Evolutionary conservation across 2,797 vertebrate genomes (phyloP), one percentile per base, ranked within the genome.

Genomic region (Rousettus madagascariensis): DNA sequence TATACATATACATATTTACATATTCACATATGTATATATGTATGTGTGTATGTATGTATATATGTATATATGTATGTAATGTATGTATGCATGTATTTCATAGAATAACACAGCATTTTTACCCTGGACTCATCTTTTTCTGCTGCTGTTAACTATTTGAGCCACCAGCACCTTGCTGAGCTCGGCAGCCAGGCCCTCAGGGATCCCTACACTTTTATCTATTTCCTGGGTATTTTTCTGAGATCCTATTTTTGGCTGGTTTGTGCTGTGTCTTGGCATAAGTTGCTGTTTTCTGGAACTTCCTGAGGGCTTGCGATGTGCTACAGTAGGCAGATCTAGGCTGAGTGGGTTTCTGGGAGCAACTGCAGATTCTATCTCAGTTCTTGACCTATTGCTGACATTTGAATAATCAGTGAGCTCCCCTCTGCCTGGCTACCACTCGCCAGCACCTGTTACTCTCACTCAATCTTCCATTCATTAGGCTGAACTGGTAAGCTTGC

Each of bases 341-440:
- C 59, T 89, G 85, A 93, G 90, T 89, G 51, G 95, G 86, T 41
- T 98, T 91, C 92, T 96, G 87, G 95, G 96, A 98, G 71, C 94
- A 97, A 95, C 93, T 97, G 55, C 74, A 96, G 69, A 95, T 97
- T 97, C 94, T 36, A 51, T 92, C 75, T 95, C 1, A 94, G 96
- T 95, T 97, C 94, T 90, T 86, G 93, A 55, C 77, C 46, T 74
- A 59, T 63, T 90, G 96, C 83, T 97, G 82, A 90, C 90, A 96
- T 96, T 86, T 86, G 77, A 97, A 49, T 65, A 97, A 86, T 65
- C 95, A 98, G 94, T 90, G 38, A 11, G 28, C 33, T 94, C 90
- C 90, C 33, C 1, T 28, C 13, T 94, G 84, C 53, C 63, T 92
- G 94, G 53, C 30, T 10, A 90, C 17, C 59, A 61, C 13, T 83